Evolutionary conservation across 2,113 vertebrate genomes (phyloP).

Genomic region (Sapajus apella): DNA sequence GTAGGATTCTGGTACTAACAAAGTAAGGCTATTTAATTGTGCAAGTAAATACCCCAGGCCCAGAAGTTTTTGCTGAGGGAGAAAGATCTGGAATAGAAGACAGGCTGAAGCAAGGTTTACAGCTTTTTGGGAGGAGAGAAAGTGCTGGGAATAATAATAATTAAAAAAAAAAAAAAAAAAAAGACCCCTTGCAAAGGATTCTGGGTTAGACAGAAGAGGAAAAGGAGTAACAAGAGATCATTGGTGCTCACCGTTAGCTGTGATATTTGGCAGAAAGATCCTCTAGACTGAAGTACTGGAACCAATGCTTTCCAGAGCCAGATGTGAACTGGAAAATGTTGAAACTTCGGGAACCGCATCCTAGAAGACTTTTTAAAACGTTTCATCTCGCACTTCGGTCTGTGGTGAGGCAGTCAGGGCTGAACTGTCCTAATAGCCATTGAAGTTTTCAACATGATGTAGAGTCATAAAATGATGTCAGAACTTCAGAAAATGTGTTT

Average conservation of each 20-base stretch:
- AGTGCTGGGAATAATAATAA: background rate
- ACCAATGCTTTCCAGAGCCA: background rate
- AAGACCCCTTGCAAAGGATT: background rate
- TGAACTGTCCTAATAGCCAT: background rate
- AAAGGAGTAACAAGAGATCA: background rate
- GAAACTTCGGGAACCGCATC: background rate
- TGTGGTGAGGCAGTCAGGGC: background rate
- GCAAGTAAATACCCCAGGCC: background rate
- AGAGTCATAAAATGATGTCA: slow-evolving; percentile 28
- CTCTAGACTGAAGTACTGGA: background rate
- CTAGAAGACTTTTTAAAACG: background rate
- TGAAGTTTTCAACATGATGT: background rate
- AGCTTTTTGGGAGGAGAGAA: background rate
- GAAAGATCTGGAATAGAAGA: background rate
- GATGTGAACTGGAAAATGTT: background rate
- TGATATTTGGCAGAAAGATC: background rate
- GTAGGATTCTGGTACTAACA: background rate
- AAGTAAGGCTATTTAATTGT: background rate
- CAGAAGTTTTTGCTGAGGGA: background rate
- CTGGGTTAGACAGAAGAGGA: background rate
- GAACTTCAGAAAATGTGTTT: slow-evolving; percentile 54
- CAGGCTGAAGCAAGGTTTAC: background rate
- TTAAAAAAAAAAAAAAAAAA: background rate
- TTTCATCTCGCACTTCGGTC: background rate
- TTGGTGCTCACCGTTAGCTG: background rate